These are phyloP conservation scores for Rissa tridactyla DNA, from an alignment of 2,113 vertebrate species.

Conservation along the genomic window DNA sequence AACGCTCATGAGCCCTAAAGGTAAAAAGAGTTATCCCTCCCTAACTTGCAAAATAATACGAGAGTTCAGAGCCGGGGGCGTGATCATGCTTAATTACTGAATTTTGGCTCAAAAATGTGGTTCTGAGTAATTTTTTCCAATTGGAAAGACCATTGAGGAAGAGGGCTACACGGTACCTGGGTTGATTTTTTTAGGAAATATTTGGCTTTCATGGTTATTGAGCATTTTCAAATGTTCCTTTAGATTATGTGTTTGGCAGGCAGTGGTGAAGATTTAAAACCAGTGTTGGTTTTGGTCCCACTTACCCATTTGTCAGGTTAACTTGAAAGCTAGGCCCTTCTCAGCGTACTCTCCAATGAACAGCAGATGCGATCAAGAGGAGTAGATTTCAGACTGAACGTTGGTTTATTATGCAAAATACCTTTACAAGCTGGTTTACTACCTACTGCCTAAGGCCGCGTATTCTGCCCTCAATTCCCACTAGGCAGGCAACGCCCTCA, in stretches of 20 bases:
- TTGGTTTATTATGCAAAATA: neutral
- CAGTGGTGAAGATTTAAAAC: neutral
- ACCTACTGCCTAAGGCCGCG: neutral
- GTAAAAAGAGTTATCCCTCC: conserved; percentile 67
- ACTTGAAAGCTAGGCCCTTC: neutral
- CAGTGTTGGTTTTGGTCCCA: neutral
- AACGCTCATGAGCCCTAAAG: conserved; percentile 96
- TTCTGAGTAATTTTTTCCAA: neutral
- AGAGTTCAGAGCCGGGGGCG: neutral
- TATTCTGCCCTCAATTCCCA: neutral
- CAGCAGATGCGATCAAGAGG: neutral
- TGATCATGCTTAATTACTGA: neutral
- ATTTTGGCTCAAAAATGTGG: neutral
- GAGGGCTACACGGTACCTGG: neutral
- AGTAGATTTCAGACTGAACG: neutral
- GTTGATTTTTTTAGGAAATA: conserved; percentile 13
- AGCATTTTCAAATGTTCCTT: neutral
- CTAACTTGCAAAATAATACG: neutral
- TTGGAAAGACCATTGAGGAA: neutral
- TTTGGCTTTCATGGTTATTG: conserved; percentile 4
- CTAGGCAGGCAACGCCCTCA: neutral
- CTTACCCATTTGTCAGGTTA: neutral
- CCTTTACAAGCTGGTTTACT: neutral
- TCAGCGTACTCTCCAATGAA: neutral
- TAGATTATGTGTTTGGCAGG: neutral